Conservation (phyloP, 2,888 invertebrate species). For the Hipparchia sbordonii region DNA sequence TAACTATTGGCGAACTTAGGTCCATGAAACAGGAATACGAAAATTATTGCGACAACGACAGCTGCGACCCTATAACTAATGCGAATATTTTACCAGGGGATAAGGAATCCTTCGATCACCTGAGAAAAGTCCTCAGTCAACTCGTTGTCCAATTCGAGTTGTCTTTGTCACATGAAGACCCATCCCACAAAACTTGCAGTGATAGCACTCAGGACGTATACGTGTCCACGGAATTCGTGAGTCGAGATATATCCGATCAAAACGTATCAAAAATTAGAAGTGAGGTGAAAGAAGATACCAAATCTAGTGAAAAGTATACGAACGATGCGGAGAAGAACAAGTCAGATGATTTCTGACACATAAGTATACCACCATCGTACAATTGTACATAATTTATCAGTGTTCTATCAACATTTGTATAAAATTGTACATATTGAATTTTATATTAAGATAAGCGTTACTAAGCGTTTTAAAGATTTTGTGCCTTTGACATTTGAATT, state of each 20-base stretch:
- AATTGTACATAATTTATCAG: slow-evolving; percentile 25
- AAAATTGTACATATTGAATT: slow-evolving; percentile 37
- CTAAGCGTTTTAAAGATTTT: slow-evolving; percentile 13
- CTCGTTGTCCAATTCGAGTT: slow-evolving; percentile 70
- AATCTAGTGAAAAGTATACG: slow-evolving; percentile 5
- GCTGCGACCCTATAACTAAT: slow-evolving; percentile 54
- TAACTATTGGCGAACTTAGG: slow-evolving; percentile 79
- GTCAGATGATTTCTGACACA: slow-evolving; percentile 32
- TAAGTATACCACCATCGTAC: slow-evolving; percentile 10
- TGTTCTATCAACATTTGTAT: slow-evolving; percentile 30
- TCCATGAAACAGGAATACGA: slow-evolving; percentile 60
- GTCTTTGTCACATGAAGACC: slow-evolving; percentile 58
- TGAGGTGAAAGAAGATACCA: slow-evolving; percentile 20
- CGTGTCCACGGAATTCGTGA: slow-evolving; percentile 27
- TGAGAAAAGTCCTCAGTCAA: slow-evolving; percentile 72
- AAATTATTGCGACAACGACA: slow-evolving; percentile 52
- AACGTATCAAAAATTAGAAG: slow-evolving; percentile 28
- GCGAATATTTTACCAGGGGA: slow-evolving; percentile 47
- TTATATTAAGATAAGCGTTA: slow-evolving; percentile 21
- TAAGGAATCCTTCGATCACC: slow-evolving; percentile 66
- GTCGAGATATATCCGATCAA: slow-evolving; percentile 12
- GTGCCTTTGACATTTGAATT: slow-evolving; percentile 27
- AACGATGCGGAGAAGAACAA: slow-evolving; percentile 11
- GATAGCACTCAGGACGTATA: slow-evolving; percentile 23
- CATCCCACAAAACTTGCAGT: slow-evolving; percentile 28